phyloP scores from a whole-genome alignment of 1,140 invertebrate species.

The Coptotermes formosanus region DNA sequence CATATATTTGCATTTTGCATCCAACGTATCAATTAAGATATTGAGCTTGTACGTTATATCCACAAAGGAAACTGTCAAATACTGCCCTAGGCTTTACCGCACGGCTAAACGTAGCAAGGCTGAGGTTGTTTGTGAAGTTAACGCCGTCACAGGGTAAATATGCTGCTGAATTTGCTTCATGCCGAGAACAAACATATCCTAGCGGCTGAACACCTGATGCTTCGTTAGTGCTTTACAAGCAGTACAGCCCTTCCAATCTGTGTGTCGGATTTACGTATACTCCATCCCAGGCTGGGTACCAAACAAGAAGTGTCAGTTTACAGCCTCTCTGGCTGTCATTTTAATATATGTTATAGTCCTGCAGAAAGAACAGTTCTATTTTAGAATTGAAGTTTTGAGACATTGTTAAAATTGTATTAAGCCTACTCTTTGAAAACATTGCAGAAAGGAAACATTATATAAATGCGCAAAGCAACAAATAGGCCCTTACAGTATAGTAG shows the following conservation, averaged over 20 bases:
- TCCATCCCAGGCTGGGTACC: too few relatives aligned
- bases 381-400: too few relatives aligned
- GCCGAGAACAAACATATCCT: not conserved
- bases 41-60: not conserved
- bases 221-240: not conserved
- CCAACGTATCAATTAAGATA: not conserved
- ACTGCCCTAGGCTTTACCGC: not conserved
- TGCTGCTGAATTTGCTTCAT: not conserved
- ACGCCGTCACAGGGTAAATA: conserved; percentile 14
- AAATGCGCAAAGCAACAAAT: too few relatives aligned
- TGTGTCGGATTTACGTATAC: not conserved
- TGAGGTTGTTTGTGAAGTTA: conserved; percentile 16
- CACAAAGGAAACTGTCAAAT: not conserved
- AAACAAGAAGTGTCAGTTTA: too few relatives aligned
- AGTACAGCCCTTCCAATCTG: not conserved
- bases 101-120: not conserved
- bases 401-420: too few relatives aligned
- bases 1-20: not conserved
- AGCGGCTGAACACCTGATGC: not conserved
- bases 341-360: too few relatives aligned
- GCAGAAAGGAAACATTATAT: too few relatives aligned
- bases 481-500: too few relatives aligned
- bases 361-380: too few relatives aligned
- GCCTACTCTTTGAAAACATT: too few relatives aligned
- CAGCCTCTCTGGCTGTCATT: too few relatives aligned